These are phyloP conservation scores for Bombus pascuorum DNA, from an alignment of 1,140 invertebrate genomes.

Conservation along the genomic window DNA sequence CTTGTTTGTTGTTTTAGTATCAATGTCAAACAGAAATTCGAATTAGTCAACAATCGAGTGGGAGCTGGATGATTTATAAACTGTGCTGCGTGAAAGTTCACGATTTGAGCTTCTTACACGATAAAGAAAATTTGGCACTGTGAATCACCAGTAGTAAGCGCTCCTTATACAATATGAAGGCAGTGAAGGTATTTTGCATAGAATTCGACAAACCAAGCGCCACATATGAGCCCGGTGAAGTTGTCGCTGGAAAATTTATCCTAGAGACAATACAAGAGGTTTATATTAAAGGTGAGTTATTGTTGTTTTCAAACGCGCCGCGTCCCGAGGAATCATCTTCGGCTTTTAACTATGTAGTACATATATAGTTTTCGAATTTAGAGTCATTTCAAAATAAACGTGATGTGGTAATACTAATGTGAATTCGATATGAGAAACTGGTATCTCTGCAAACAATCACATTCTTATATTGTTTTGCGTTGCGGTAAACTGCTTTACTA, in stretches of 20 bases:
- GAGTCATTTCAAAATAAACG: not conserved
- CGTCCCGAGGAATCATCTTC: not conserved
- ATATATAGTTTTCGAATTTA: not conserved
- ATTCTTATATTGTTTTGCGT: accelerated
- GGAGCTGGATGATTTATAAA: too few relatives aligned
- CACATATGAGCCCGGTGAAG: not conserved
- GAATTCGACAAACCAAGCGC: accelerated
- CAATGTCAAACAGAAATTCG: not conserved
- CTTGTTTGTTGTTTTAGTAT: not conserved
- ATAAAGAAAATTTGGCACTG: not conserved
- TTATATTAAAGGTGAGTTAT: not conserved
- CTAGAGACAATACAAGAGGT: accelerated
- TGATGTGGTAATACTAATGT: not conserved
- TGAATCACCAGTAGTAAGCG: not conserved
- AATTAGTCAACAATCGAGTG: not conserved
- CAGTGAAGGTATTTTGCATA: accelerated
- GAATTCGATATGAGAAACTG: too few relatives aligned
- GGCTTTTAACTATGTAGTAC: not conserved
- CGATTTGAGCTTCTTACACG: not conserved
- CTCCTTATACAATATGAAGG: not conserved
- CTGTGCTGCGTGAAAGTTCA: too few relatives aligned
- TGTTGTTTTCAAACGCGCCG: not conserved
- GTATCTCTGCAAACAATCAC: not conserved
- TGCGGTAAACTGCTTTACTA: not conserved
- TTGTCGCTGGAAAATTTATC: not conserved